Evolutionary conservation across 2,113 vertebrate species (phyloP).

Genomic region (Theristicus caerulescens): DNA sequence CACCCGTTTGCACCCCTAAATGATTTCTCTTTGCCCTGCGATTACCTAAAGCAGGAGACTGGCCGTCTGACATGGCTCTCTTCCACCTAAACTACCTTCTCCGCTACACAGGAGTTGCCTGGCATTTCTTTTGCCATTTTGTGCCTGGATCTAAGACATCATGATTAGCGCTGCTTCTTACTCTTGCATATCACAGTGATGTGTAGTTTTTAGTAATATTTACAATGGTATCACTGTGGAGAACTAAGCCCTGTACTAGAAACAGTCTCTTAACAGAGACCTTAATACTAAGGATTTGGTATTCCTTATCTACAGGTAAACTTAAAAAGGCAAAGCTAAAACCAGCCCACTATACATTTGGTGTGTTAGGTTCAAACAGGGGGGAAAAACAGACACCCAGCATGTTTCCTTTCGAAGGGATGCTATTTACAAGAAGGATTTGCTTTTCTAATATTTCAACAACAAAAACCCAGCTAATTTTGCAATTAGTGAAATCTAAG

Average conservation of each 20-base stretch:
- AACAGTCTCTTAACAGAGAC: conserved; percentile 33
- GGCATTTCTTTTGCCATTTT: conserved; percentile 1
- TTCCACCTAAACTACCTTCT: background rate
- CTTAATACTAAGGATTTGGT: background rate
- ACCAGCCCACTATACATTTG: background rate
- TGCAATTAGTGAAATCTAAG: conserved; percentile 62
- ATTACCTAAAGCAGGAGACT: background rate
- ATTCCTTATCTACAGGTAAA: conserved; percentile 26
- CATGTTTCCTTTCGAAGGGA: conserved; percentile 20
- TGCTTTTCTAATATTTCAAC: conserved; percentile 46
- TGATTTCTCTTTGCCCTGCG: background rate
- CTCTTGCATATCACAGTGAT: conserved; percentile 64
- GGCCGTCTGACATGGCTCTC: background rate
- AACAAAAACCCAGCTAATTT: conserved; percentile 46
- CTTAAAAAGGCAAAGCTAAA: conserved; percentile 49
- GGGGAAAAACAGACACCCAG: conserved; percentile 22
- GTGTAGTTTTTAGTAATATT: conserved; percentile 27
- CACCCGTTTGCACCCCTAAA: background rate
- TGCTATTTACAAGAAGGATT: conserved; percentile 54
- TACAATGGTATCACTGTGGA: conserved; percentile 41
- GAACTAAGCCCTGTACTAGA: conserved; percentile 43
- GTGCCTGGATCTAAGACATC: conserved; percentile 8
- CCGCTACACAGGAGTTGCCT: conserved; percentile 1
- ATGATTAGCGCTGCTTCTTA: background rate
- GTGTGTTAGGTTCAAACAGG: background rate